These are phyloP conservation scores for Melanerpes aurifrons DNA, from an alignment of 2,113 vertebrate genomes.

Conservation along the genomic window DNA sequence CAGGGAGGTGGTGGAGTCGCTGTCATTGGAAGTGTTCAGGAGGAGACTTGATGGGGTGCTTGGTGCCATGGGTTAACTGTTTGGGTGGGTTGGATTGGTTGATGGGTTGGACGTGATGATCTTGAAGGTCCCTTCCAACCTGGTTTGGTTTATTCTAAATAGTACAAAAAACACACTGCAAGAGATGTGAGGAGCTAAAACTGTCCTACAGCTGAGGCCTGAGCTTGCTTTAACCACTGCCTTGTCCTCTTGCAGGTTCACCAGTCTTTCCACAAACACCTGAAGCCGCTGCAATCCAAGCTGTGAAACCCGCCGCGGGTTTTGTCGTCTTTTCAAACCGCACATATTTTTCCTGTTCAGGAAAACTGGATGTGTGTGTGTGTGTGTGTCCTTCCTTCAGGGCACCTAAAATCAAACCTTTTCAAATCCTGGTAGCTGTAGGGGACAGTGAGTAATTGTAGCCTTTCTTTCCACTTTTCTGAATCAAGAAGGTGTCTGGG, in stretches of 20 bases:
- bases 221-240: neutral
- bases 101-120: too few species aligned
- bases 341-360: neutral
- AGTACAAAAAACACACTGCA: neutral
- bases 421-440: conserved; percentile 50
- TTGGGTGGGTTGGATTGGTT: too few species aligned
- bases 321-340: neutral
- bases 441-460: conserved; percentile 57
- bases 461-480: conserved; percentile 49
- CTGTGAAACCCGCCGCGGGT: conserved; percentile 77
- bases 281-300: conserved; percentile 92
- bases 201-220: neutral
- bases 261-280: conserved; percentile 90
- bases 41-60: too few species aligned
- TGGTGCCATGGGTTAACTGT: too few species aligned
- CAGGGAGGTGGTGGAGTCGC: too few species aligned
- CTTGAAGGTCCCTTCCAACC: too few species aligned
- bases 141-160: too few species aligned
- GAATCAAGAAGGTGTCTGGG: conserved; percentile 11
- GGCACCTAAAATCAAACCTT: conserved; percentile 8
- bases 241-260: conserved; percentile 83
- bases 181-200: neutral
- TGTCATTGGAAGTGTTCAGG: too few species aligned
- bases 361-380: neutral
- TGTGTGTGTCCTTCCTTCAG: neutral